Evolutionary conservation across 2,888 invertebrate species (phyloP), one percentile per base, ranked within the genome.

Genomic region (Aporophyla lueneburgensis): DNA sequence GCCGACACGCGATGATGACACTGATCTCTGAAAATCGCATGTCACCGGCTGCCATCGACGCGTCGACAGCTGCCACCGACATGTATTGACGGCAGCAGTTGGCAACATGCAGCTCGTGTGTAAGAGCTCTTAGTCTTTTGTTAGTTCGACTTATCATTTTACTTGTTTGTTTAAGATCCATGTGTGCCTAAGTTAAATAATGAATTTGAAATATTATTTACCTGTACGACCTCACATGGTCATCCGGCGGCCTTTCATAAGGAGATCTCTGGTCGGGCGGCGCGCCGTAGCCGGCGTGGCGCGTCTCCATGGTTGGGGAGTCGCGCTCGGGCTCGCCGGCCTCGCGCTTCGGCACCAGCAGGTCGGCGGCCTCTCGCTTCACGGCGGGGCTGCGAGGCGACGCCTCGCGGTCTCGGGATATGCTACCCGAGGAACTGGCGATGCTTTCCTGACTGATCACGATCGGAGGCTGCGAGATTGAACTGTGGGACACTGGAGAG

Each of bases 281-380:
- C 93, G 98, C 97, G 87, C 97, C 97, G 93, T 98, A 97, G 84
- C 97, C 97, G 89, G 97, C 97, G 92, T 97, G 97, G 92, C 97
- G 96, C 93, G 97, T 97, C 92, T 98, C 98, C 97, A 98, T 98
- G 95, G 97, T 97, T 96, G 98, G 86, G 81, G 98, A 98, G 95
- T 98, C 98, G 96, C 97, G 94, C 98, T 98, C 97, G 96, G 96
- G 94, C 93, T 96, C 96, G 94, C 95, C 87, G 96, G 97, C 87
- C 94, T 98, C 98, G 53, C 97, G 97, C 96, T 98, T 98, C 21
- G 98, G 98, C 85, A 98, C 97, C 87, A 98, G 95, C 91, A 98
- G 96, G 91, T 93, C 97, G 94, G 90, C 94, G 94, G 90, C 94
- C 92, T 95, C 96, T 87, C 95, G 94, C 90, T 96, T 96, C 93